Base-by-base conservation (phyloP, 2,797 vertebrate genomes). In the Enteromius mattozi region DNA sequence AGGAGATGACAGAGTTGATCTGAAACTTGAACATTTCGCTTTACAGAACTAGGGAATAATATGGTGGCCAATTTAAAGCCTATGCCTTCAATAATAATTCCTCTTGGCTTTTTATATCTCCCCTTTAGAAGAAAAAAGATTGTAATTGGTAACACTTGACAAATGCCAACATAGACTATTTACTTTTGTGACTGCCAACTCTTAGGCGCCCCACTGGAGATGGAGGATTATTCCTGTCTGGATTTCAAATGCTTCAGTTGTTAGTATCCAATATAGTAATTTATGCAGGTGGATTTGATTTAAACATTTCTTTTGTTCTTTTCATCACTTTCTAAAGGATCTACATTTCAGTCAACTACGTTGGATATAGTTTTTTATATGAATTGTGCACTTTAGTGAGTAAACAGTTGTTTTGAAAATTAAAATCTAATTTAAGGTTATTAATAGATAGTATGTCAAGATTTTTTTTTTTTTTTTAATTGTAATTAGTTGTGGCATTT, bases 131-230 rank as follows among this genome's bases (percentile, higher is more conserved):
- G 47, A 54, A 69, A 80, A 40, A 45, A 71, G 45, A n/a, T 70
- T 81, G 6, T 45, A 45, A 59, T 70, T 81, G 68, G 49, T 59
- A 81, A 81, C 51, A 81, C 49, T 81, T 81, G 49, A 81, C 35
- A 70, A 56, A 71, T 59, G n/a, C 35, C 65, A n/a, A 42, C 21
- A 37, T 19, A 80, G 79, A 80, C 24, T 75, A n/a, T 75, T 54
- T 75, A 21, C 17, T 30, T 40, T 78, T 27, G 19, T 17, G 10
- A 70, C 24, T 71, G 79, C 79, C 79, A 81, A 71, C 66, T 19
- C 24, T 33, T 70, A 54, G 66, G n/a, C 66, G 54, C 66, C 33
- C 63, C 66, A 45, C 13, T 80, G 42, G 35, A 81, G 35, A 59
- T 59, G 33, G 33, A 59, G 74, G 74, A 77, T 77, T 77, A 77